Base-by-base conservation (phyloP, 2,797 vertebrate species). In the Acomys russatus region DNA sequence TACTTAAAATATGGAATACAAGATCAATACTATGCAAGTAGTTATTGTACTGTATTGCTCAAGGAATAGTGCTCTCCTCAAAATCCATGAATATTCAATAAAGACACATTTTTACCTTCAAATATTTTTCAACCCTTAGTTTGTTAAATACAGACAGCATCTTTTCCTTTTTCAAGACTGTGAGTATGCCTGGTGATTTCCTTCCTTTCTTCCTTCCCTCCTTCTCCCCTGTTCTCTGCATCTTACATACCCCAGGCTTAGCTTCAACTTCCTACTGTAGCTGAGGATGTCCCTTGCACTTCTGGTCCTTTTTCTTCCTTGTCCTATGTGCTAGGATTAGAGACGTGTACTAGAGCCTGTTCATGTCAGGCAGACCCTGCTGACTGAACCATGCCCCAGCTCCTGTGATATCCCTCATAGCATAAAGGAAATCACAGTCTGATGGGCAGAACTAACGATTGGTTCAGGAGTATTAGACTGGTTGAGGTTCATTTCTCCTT, bases 111-210 rank as follows among this genome's bases (percentile, higher is more conserved):
- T 74, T 64, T 83, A 23, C 38, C 6, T 25, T 30, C 6, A 54
- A 56, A 49, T 70, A 61, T 25, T 49, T 68, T 77, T 77, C 61
- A 78, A 1, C 20, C 35, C 56, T 22, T 12, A 9, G 6, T 49
- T 33, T 64, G 4, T 51, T 78, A 25, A 51, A 9, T 38, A 9
- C 10, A 49, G 38, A 70, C 17, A 15, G 14, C 22, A 86, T 49
- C 0, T 51, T 91, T 94, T 95, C 11, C 56, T 94, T 86, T 49
- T 96, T 95, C 44, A 80, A 93, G 35, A 54, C 56, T 79, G 12
- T 38, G 63, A 83, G 4, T 20, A 1, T 20, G 87, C 22, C 12
- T 88, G 66, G 15, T 82, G 2, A 44, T 91, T 83, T 73, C 28
- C 44, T 35, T 63, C 17, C n/a, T 71, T 76, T 20, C 20, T 70